Base-by-base conservation (phyloP, 1,140 invertebrate species). In the Andrena cerasifolii region DNA sequence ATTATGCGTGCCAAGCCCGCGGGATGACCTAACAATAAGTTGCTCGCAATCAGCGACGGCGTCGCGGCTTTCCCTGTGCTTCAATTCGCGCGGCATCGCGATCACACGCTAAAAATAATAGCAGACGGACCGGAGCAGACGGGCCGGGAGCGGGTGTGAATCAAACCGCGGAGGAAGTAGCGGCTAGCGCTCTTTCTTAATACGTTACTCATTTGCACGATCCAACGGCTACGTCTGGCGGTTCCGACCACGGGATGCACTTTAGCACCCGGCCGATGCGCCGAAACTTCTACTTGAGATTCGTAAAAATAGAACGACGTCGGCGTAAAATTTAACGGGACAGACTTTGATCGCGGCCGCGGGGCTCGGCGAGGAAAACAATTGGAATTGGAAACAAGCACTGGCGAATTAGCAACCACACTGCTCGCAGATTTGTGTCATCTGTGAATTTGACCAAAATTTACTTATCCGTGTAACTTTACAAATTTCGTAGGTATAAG, bases 51-150 rank as follows among this genome's bases (percentile, higher is more conserved):
- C n/a, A n/a, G n/a, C n/a, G 21, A 65, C 49, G 75, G 21, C 54
- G 74, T 71, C 66, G 75, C 67, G 68, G 67, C 65, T 82, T 76
- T 67, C 67, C 72, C 28, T 61, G 74, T 36, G 45, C 53, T 72
- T 63, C 56, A 58, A 43, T 73, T 74, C 58, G 31, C n/a, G 43
- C 67, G 28, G 75, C 65, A 56, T 65, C 61, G 77, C 43, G 74
- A 79, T 86, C 84, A 86, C 58, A 53, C 74, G 81, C 85, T 86
- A 86, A 86, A 86, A 86, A 86, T 86, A 83, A 83, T 83, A 83
- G 75, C 83, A 82, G 82, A 81, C 83, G 59, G 68, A 67, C 66
- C 73, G 73, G 59, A 58, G 68, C 78, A 77, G 71, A 85, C 76
- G 70, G 66, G 62, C 61, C 66, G 83, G 82, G 73, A 72, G 72